Evolutionary conservation across 2,797 vertebrate genomes (phyloP).

Genomic region (Capromys pilorides): DNA sequence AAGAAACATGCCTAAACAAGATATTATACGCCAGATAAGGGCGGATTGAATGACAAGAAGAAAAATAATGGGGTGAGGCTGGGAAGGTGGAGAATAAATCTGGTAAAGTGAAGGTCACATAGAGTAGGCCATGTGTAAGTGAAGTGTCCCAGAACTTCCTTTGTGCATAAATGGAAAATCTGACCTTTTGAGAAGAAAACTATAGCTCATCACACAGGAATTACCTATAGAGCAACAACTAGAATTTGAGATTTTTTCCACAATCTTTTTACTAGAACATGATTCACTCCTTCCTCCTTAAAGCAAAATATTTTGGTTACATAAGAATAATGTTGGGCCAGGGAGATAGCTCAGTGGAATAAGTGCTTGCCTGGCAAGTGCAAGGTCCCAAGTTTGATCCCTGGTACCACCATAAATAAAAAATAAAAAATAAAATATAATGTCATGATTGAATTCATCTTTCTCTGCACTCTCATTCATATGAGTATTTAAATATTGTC

Average conservation of each 20-base stretch:
- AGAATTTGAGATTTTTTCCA: background rate
- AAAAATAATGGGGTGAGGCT: background rate
- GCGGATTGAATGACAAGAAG: background rate
- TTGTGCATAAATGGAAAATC: background rate
- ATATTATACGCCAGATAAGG: background rate
- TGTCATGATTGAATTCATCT: background rate
- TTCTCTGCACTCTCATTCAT: background rate
- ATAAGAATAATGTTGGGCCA: background rate
- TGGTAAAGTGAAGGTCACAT: background rate
- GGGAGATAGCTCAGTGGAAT: too few species aligned
- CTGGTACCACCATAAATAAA: too few species aligned
- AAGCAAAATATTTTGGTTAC: background rate
- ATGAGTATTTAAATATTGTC: background rate
- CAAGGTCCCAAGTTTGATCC: too few species aligned
- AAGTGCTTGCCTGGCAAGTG: too few species aligned
- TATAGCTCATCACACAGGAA: background rate
- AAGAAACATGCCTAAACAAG: background rate
- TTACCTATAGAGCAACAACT: background rate
- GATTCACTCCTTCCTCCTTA: background rate
- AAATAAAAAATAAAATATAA: too few species aligned
- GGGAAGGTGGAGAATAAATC: background rate
- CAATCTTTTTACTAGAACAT: background rate
- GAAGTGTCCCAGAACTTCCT: background rate
- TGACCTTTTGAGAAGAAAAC: background rate
- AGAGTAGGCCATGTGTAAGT: fast-evolving